Evolutionary conservation across 2,888 invertebrate genomes (phyloP), one percentile per base, ranked within the genome.

Genomic region (Drosophila monieri): DNA sequence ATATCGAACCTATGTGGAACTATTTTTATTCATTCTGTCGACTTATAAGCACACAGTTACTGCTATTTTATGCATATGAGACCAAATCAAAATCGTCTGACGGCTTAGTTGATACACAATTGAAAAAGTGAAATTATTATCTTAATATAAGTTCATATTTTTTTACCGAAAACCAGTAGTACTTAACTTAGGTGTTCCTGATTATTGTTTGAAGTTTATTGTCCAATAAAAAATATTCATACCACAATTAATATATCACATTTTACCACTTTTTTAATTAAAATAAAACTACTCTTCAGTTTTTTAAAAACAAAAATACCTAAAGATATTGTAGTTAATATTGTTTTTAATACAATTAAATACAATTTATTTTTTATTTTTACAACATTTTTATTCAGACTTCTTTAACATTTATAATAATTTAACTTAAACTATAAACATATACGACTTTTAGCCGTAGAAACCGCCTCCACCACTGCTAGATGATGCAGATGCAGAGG

Each of bases 31-130:
- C 35, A 35, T 53, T 55, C 27, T 46, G 10, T 21, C 57, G 65
- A 67, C 81, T 59, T 71, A 80, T 80, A 78, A 62, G 85, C n/a
- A 41, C 41, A 54, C 55, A 57, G 67, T 73, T 73, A 80, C 66
- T 59, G 37, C 51, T 41, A 12, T 61, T 66, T 77, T 67, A 74
- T 74, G 44, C 66, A 60, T 6, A 30, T 35, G 3, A 52, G n/a
- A 6, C 4, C 27, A 8, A 8, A 14, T 35, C 12, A 18, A 25
- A 47, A 12, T 21, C 3, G 32, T 12, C 35, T 35, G 35, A 30
- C n/a, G 21, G 12, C 23, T 14, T 18, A 2, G 12, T 8, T n/a
- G 39, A 39, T 14, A 6, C 12, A 12, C 4, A 32, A 35, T n/a
- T n/a, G 35, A n/a, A 35, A 35, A 15, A 14, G 6, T 15, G 15